phyloP scores from a whole-genome alignment of 2,113 vertebrate genomes.

The Bolborhynchus lineola region DNA sequence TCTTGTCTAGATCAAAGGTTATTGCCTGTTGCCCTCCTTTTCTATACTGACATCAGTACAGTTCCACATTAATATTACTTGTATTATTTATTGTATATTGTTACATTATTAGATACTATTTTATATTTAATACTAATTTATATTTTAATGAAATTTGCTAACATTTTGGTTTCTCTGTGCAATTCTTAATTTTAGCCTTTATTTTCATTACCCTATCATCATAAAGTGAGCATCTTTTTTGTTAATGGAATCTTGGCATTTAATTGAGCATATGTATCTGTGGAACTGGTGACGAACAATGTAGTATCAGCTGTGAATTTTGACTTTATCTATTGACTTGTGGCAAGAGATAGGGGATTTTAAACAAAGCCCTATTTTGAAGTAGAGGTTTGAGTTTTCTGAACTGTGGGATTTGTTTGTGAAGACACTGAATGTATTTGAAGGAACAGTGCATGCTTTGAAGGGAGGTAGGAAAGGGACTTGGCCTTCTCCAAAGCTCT shows the following conservation, averaged over 20 bases:
- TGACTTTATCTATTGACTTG: not conserved
- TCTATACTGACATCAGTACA: not conserved
- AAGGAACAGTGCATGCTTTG: not conserved
- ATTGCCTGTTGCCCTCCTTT: not conserved
- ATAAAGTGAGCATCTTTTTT: not conserved
- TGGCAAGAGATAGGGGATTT: not conserved
- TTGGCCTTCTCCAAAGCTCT: not conserved
- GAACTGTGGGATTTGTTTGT: not conserved
- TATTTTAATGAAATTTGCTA: not conserved
- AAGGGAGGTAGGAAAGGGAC: not conserved
- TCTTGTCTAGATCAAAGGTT: not conserved
- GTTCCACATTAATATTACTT: not conserved
- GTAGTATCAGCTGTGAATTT: not conserved
- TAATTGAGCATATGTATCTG: not conserved
- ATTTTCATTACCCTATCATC: not conserved
- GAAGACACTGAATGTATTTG: not conserved
- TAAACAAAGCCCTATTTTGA: not conserved
- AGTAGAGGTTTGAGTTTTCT: not conserved
- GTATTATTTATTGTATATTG: not conserved
- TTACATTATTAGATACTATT: not conserved
- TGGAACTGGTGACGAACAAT: not conserved
- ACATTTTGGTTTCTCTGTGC: not conserved
- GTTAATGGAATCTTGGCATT: not conserved
- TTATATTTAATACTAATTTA: not conserved
- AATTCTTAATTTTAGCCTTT: not conserved